phyloP scores from a whole-genome alignment of 1,140 invertebrate genomes.

The Papilio xuthus region DNA sequence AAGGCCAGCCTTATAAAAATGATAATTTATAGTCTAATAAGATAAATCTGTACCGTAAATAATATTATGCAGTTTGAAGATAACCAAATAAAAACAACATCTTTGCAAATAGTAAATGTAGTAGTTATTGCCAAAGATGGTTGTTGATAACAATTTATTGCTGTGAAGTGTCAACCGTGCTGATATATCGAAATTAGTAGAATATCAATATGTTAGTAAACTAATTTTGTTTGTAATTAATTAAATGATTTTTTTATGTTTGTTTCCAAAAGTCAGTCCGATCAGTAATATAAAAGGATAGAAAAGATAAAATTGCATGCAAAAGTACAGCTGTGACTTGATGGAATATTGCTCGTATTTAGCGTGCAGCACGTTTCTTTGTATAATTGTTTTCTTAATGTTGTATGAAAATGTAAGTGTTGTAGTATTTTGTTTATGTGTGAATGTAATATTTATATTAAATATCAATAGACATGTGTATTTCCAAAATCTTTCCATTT shows the following conservation, averaged over 20 bases:
- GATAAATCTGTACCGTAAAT: no score
- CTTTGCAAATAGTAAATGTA: no score
- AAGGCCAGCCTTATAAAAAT: no score
- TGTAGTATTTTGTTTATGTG: neutral
- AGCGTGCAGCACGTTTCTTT: neutral
- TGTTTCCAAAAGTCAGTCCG: neutral
- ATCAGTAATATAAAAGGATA: conserved; percentile 9
- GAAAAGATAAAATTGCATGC: conserved; percentile 3
- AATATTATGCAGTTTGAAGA: no score
- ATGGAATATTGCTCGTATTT: conserved; percentile 1
- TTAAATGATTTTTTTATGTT: neutral
- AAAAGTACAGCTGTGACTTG: neutral
- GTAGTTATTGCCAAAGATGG: no score
- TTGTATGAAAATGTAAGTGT: conserved; percentile 9
- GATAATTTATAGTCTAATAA: no score
- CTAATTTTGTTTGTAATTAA: no score
- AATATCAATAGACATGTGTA: neutral
- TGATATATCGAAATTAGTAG: no score
- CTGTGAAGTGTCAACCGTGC: no score
- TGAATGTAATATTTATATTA: neutral
- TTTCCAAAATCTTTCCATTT: conserved; percentile 13
- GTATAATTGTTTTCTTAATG: neutral
- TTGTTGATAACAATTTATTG: no score
- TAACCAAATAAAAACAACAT: no score
- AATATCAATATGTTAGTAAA: no score